Evolutionary conservation across 1,140 invertebrate genomes (phyloP), one percentile per base, ranked within the genome.

Genomic region (Pogonus chalceus): DNA sequence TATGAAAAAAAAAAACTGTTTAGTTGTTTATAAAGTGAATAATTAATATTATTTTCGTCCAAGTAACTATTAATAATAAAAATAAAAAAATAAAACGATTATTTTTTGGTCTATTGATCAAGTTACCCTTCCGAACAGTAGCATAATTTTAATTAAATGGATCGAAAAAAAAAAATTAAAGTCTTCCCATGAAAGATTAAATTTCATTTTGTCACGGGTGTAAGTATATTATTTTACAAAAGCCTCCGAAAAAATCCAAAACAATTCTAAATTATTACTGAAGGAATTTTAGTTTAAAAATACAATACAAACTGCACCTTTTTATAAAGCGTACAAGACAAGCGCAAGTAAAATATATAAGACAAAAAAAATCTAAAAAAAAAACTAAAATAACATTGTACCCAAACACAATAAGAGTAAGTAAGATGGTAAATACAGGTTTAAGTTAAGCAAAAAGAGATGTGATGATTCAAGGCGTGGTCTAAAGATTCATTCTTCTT

Each of bases 381-480:
- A n/a, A 43, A 43, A 12, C 7, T 43, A 18, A 16, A 43, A 43
- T 43, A 43, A 43, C 37, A 43, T 43, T 43, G 37, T 18, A 43
- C 37, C 7, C 37, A 16, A 43, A 18, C 18, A 43, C 37, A 43
- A 43, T 43, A 16, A 43, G 37, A 43, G 37, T 4, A 43, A 43
- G 37, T 18, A 16, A 43, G 37, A 43, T 43, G 37, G 9, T 4
- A 12, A 43, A 43, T 43, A 43, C 37, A 12, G 37, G 37, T 43
- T 43, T 43, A 10, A 43, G 37, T 43, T 43, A 43, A 43, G 35
- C 47, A 39, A 51, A 56, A 43, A 46, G 53, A 58, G 39, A 58
- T 50, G 58, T 59, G 58, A 51, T 43, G 58, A 54, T 59, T 57
- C 55, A 55, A 53, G 58, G 58, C 58, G 58, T 51, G 56, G 49